These are phyloP conservation scores for Pocillopora meandrina DNA, from an alignment of 92 coral and sea anemone genomes.

Conservation along the genomic window DNA sequence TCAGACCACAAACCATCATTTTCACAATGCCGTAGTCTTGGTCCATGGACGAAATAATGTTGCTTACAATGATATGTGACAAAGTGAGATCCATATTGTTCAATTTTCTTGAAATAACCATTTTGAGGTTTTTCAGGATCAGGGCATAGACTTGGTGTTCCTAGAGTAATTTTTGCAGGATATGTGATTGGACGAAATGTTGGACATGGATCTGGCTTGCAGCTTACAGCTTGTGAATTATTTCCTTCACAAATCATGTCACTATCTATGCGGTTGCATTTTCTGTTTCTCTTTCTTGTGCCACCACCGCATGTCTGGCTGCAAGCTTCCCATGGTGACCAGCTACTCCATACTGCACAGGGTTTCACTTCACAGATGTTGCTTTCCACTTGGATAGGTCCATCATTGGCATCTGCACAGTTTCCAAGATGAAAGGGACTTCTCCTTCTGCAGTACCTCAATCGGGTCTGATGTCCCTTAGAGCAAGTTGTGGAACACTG, in stretches of 20 bases:
- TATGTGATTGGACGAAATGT: slow-evolving; percentile 46
- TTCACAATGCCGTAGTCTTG: slow-evolving; percentile 88
- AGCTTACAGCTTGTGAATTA: slow-evolving; percentile 53
- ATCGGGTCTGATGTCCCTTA: slow-evolving; percentile 81
- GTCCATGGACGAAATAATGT: slow-evolving; percentile 67
- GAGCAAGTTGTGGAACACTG: slow-evolving; percentile 80
- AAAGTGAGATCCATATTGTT: slow-evolving; percentile 79
- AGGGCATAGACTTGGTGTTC: slow-evolving; percentile 73
- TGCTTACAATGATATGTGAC: slow-evolving; percentile 71
- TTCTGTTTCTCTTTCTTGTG: slow-evolving; percentile 66
- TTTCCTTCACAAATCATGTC: slow-evolving; percentile 79
- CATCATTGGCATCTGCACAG: slow-evolving; percentile 40
- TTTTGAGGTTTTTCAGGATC: slow-evolving; percentile 79
- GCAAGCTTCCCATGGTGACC: slow-evolving; percentile 91
- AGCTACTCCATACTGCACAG: slow-evolving; percentile 88
- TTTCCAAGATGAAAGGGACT: slow-evolving; percentile 51
- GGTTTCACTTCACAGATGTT: slow-evolving; percentile 61
- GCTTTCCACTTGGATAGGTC: slow-evolving; percentile 67
- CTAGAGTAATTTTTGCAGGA: slow-evolving; percentile 60
- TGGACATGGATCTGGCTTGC: slow-evolving; percentile 64
- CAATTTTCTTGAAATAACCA: slow-evolving; percentile 69
- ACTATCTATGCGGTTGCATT: slow-evolving; percentile 68
- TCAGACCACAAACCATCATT: slow-evolving; percentile 89
- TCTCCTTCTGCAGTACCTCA: slow-evolving; percentile 69
- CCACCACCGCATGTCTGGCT: slow-evolving; percentile 80